A percentile compares a stretch with the other conserved stretches of the same genome.
These are phyloP conservation scores for Caloenas nicobarica DNA, from an alignment of 2,113 vertebrate species.

Conservation along the genomic window DNA sequence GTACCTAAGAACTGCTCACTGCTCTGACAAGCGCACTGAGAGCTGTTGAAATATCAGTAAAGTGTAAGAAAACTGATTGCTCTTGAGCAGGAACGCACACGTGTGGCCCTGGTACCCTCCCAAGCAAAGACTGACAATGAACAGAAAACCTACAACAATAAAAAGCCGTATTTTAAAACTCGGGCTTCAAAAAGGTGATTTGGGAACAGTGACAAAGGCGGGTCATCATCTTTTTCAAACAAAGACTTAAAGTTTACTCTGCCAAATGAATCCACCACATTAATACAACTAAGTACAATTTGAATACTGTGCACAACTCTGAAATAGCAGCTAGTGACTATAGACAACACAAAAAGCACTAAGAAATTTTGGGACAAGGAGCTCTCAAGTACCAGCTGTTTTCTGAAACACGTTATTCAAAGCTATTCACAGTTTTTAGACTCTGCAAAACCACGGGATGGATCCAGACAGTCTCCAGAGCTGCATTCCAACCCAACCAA, in stretches of 20 bases:
- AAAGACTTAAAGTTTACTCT: neutral
- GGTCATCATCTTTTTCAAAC: neutral
- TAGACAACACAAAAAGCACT: neutral
- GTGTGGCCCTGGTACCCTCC: neutral
- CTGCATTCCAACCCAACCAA: neutral
- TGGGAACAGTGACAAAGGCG: neutral
- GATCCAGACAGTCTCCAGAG: neutral
- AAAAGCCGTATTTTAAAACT: neutral
- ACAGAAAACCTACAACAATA: neutral
- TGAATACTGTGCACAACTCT: neutral
- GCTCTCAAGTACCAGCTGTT: neutral
- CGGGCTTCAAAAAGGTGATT: neutral
- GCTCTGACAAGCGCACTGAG: neutral
- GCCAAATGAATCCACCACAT: neutral
- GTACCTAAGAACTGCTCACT: neutral
- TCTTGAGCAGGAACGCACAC: slow-evolving; percentile 8
- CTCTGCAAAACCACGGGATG: neutral
- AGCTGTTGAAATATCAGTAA: neutral
- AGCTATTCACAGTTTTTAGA: neutral
- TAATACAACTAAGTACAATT: neutral
- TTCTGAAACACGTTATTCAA: neutral
- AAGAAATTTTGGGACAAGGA: neutral
- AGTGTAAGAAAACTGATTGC: neutral
- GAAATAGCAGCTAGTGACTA: neutral
- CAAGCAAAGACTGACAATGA: neutral